These are phyloP conservation scores for Cephus cinctus DNA, from an alignment of 1,140 invertebrate species.

Conservation along the genomic window DNA sequence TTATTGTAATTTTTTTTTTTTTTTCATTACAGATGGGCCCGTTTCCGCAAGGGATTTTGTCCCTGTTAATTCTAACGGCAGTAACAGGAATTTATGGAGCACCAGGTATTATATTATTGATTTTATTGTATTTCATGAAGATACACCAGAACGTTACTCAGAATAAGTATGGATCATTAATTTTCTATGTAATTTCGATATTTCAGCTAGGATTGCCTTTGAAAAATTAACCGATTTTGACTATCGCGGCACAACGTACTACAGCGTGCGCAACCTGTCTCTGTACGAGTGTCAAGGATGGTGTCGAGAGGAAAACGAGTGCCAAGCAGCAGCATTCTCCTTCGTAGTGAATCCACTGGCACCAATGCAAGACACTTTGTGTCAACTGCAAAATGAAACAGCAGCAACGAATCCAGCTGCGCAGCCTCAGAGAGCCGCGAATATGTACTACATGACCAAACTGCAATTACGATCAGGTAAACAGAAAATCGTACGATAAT, in stretches of 20 bases:
- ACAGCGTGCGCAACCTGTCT: conserved; percentile 88
- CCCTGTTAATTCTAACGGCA: conserved; percentile 24
- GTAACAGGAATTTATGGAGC: conserved; percentile 40
- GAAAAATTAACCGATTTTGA: conserved; percentile 92
- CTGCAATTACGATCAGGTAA: conserved; percentile 81
- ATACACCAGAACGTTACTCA: neutral
- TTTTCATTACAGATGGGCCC: conserved; percentile 49
- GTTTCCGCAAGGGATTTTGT: conserved; percentile 38
- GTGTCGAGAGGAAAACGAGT: conserved; percentile 89
- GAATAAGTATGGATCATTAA: neutral
- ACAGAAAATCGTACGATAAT: too few species aligned
- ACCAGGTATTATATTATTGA: conserved; percentile 29
- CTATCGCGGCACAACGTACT: conserved; percentile 87
- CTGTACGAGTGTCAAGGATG: conserved; percentile 93
- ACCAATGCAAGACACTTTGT: conserved; percentile 88
- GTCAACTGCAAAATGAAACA: conserved; percentile 90
- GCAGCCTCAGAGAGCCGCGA: conserved; percentile 77
- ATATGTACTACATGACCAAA: conserved; percentile 95
- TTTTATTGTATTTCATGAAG: neutral
- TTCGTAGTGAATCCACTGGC: conserved; percentile 90
- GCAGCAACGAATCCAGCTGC: conserved; percentile 83
- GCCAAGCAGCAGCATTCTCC: conserved; percentile 87
- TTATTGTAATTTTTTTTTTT: too few species aligned
- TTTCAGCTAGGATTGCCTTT: conserved; percentile 79
- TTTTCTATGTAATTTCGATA: neutral